Evolutionary conservation across 2,888 invertebrate species (phyloP).

Genomic region (Latrodectus elegans): DNA sequence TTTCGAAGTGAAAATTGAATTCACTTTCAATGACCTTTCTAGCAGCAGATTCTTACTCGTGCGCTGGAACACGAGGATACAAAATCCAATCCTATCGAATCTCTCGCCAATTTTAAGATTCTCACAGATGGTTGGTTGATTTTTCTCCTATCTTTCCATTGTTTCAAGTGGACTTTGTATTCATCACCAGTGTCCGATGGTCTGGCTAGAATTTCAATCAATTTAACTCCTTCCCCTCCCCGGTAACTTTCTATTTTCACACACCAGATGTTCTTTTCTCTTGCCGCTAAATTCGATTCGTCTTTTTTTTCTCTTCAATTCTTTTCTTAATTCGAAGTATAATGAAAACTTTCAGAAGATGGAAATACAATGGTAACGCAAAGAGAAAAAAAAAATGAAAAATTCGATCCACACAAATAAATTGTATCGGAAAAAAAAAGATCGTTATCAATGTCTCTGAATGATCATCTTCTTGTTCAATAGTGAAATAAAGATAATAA

Average conservation of each 20-base stretch:
- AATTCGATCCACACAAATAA: not conserved
- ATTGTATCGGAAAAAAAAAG: not conserved
- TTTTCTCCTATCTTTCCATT: not conserved
- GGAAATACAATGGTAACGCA: not conserved
- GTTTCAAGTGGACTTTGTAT: not conserved
- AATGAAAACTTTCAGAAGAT: not conserved
- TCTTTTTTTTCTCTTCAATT: no score
- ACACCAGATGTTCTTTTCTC: constrained; percentile 6
- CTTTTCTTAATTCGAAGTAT: no score
- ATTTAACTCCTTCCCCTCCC: not conserved
- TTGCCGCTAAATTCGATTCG: not conserved
- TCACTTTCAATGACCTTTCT: no score
- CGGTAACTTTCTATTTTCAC: constrained; percentile 32
- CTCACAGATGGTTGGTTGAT: not conserved
- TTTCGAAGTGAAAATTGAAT: no score
- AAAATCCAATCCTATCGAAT: not conserved
- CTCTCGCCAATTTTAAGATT: not conserved
- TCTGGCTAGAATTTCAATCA: not conserved
- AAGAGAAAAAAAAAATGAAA: not conserved
- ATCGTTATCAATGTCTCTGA: not conserved
- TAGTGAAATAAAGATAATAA: no score
- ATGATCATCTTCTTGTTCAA: no score
- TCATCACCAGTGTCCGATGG: not conserved
- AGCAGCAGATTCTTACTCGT: not conserved
- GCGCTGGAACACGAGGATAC: not conserved